Conservation (phyloP, 2,888 invertebrate genomes). For the Melikaiella ostensackeni region DNA sequence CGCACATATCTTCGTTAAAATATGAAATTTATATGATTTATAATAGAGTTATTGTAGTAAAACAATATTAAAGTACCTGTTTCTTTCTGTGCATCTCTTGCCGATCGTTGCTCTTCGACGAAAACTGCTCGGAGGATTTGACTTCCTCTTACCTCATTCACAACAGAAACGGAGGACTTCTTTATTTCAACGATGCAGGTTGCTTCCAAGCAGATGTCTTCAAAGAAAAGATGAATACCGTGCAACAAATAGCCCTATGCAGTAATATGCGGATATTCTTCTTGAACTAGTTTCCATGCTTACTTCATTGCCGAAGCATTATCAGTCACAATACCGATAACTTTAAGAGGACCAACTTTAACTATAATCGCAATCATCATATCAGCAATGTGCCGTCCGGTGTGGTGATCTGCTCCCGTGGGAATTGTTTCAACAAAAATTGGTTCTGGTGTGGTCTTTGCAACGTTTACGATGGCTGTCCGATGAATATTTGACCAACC, state of each 20-base stretch:
- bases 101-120: background rate
- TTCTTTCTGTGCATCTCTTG: background rate
- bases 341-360: background rate
- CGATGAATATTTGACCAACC: no score
- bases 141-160: background rate
- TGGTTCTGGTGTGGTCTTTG: conserved; percentile 3
- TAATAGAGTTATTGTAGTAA: background rate
- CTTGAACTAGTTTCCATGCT: no score
- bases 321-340: background rate
- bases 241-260: background rate
- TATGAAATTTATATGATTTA: no score
- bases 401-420: conserved; percentile 3
- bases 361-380: background rate
- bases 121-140: conserved; percentile 1
- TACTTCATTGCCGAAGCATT: background rate
- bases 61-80: background rate
- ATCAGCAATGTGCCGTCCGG: background rate
- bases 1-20: background rate
- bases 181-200: background rate
- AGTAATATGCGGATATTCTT: no score
- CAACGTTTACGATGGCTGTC: background rate
- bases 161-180: background rate
- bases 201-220: background rate
- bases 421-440: conserved; percentile 6
- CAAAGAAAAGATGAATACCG: background rate